Base-by-base conservation (phyloP, 2,113 vertebrate species). In the Chionis minor region DNA sequence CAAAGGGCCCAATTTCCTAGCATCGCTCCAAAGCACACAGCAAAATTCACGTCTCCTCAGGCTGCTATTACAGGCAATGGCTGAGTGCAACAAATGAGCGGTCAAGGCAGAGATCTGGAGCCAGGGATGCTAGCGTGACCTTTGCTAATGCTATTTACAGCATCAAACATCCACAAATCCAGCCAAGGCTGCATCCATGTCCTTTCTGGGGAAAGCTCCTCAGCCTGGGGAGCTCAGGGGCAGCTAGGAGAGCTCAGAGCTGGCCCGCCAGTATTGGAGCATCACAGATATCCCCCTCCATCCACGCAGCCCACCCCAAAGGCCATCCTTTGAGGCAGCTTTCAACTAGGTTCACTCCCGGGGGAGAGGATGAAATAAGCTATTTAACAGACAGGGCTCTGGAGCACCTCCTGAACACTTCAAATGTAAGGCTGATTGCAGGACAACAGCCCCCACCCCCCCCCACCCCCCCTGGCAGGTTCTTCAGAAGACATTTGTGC, bases 1-100 rank as follows among this genome's bases (percentile, higher is more conserved):
- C 86, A 97, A 94, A 97, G 86, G 94, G 81, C 66, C 74, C 97
- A 69, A 95, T 96, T 97, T 97, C 92, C 86, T 52, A 75, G 74
- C 86, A 61, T n/a, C 3, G 4, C 81, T 96, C 81, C 15, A 1
- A 96, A 87, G 90, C 91, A 54, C 81, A 38, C 81, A 90, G 96
- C 74, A 94, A 66, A 95, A 92, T 61, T 28, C 26, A 3, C 24
- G 54, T 77, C 94, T 94, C 92, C 91, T 82, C 28, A 3, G 66
- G 94, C 89, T 94, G 77, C 83, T 89, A 2, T 45, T 71, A 52
- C 56, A 87, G 80, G 86, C 75, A 33, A 4, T 0, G 33, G 67
- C 82, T 47, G 75, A 79, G 38, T 1, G 18, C 86, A 75, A 91
- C 38, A 91, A 79, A 71, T 19, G 56, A 92, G 84, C 1, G 49